Base-by-base conservation (phyloP, 2,797 vertebrate genomes). In the Pseudochromis fuscus region DNA sequence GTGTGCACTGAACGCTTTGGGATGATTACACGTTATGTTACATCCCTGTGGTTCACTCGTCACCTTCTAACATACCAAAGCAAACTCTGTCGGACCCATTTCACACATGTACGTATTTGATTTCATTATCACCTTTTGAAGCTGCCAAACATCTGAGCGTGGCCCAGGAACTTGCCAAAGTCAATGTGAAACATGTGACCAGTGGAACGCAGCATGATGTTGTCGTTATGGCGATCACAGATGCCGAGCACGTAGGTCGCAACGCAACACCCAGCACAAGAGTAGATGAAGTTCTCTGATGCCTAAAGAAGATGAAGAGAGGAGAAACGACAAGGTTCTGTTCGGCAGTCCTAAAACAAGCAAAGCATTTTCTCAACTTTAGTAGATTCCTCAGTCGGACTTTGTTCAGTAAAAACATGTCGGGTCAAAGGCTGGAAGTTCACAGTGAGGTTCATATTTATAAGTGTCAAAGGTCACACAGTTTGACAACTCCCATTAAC, bases 141-240 rank as follows among this genome's bases (percentile, higher is more conserved):
- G 92, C 94, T 98, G 69, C 98, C 98, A 76, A 99, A 98, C 96
- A 99, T 99, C 81, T 99, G 98, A 0, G 98, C 96, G 37, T 99
- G 98, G 51, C 98, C 98, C 84, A 99, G 70, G 89, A 99, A 99
- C 82, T 98, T 99, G 33, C 98, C 97, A 0, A 99, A 99, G 91
- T 99, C 98, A 13, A 99, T 99, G 90, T 99, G 98, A 90, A 99
- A 99, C 97, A 99, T 99, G 83, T 99, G 98, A 27, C 98, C 98
- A 0, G 96, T 97, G 91, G 95, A 96, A 78, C 97, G 95, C 59
- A 99, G 95, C 98, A 99, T 99, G 74, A 99, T 99, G 85, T 99
- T 99, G 86, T 99, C 98, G 4, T 99, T 99, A 81, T 99, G 98
- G 12, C 98, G 96, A 77, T 99, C 98, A 56, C 98, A 99, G 91